Base-by-base conservation (phyloP, 2,113 vertebrate species). In the Aegotheles bennettii region DNA sequence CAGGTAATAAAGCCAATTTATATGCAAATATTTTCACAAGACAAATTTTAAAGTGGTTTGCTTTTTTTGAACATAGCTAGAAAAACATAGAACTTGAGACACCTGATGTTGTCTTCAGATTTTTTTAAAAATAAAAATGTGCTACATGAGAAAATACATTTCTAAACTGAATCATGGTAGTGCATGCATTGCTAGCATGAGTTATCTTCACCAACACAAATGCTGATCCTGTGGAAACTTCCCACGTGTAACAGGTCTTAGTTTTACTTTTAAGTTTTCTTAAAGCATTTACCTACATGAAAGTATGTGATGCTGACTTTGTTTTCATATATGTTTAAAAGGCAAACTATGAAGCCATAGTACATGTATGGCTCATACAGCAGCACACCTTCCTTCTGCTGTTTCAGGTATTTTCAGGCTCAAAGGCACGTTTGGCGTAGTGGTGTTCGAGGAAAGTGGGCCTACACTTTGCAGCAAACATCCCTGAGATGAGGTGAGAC, bases 131-230 rank as follows among this genome's bases (percentile, higher is more conserved):
- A 82, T 26, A 85, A 63, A 76, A 69, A 56, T 16, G 3, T 16
- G 33, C 38, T 59, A 36, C 23, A 29, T 1, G 3, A 87, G 31
- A 76, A 88, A 84, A 23, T 5, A 45, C 5, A 2, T 60, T 85
- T 79, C 29, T 88, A 61, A 85, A 50, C 40, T n/a, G 67, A 76
- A 79, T 13, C 15, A 54, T 1, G 4, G 57, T 42, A 87, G 24
- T 0, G 0, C 8, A 38, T 3, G 16, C 26, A 45, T 3, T 40
- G 31, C 25, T 50, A 54, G 28, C 36, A 81, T 70, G 50, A 81
- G 53, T 71, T 43, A 77, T 13, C 43, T 57, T 56, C 51, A 45
- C 7, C 1, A 1, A 85, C 56, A 71, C 68, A 90, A 85, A 85
- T 5, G 11, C 35, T 82, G 53, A 79, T n/a, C 64, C 61, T 65